Conservation (phyloP, 2,113 vertebrate genomes). For the Cyanoderma ruficeps region DNA sequence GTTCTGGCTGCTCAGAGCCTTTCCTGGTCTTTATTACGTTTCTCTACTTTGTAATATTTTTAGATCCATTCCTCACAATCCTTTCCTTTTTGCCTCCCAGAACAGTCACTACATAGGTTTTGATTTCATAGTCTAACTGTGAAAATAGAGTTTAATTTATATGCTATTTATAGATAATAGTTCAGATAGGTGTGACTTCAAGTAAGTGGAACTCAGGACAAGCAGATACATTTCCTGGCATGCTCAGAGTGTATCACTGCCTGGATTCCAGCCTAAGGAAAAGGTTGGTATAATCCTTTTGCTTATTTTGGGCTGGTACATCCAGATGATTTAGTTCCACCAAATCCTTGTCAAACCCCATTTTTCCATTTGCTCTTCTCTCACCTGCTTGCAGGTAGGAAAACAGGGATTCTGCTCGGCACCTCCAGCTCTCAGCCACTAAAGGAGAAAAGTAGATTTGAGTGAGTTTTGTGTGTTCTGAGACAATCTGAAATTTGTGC, state of each 20-base stretch:
- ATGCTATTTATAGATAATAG: not conserved
- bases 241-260: not conserved
- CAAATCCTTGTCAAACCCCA: not conserved
- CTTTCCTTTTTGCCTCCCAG: not conserved
- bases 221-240: not conserved
- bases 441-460: not conserved
- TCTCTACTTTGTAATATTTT: not conserved
- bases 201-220: not conserved
- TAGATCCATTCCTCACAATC: not conserved
- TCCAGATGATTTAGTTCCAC: not conserved
- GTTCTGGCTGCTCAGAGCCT: not conserved
- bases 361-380: not conserved
- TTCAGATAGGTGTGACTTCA: not conserved
- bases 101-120: not conserved
- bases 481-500: not conserved
- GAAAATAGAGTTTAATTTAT: not conserved
- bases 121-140: not conserved
- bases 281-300: not conserved
- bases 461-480: not conserved
- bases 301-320: not conserved
- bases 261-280: not conserved
- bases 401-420: slow-evolving; percentile 53
- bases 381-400: slow-evolving; percentile 67
- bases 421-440: not conserved
- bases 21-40: not conserved